phyloP scores from a whole-genome alignment of 2,888 invertebrate species.

The Bembecia ichneumoniformis region DNA sequence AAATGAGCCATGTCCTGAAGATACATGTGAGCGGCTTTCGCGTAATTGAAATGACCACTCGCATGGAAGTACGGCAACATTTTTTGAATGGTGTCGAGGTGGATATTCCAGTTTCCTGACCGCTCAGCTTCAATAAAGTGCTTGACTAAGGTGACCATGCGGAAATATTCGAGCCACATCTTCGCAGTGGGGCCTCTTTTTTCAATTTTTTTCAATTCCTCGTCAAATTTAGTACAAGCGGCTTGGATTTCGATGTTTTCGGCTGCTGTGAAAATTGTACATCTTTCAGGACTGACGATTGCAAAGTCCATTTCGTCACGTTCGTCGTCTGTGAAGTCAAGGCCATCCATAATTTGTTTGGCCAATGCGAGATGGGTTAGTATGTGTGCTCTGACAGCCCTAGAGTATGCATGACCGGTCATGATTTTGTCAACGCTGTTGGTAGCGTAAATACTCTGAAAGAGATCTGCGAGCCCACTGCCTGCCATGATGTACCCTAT shows the following conservation, averaged over 20 bases:
- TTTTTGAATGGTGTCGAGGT: constrained; percentile 12
- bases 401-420: constrained; percentile 25
- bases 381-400: constrained; percentile 28
- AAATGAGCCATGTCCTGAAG: constrained; percentile 18
- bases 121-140: constrained; percentile 25
- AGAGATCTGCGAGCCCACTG: constrained; percentile 20
- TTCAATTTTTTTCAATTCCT: constrained; percentile 1
- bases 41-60: constrained; percentile 25
- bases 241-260: not conserved
- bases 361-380: not conserved
- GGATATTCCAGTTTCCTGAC: constrained; percentile 4
- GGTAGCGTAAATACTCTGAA: constrained; percentile 16
- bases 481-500: constrained; percentile 35
- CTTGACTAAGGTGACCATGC: constrained; percentile 21
- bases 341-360: not conserved
- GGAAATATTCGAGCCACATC: constrained; percentile 15
- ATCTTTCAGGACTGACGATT: not conserved
- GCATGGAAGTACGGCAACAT: constrained; percentile 37
- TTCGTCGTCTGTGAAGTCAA: not conserved
- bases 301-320: not conserved
- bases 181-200: constrained; percentile 4
- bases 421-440: constrained; percentile 30
- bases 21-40: constrained; percentile 13
- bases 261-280: not conserved
- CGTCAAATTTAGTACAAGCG: constrained; percentile 1